Evolutionary conservation across 2,797 vertebrate genomes (phyloP).

Genomic region (Sphenodon punctatus): DNA sequence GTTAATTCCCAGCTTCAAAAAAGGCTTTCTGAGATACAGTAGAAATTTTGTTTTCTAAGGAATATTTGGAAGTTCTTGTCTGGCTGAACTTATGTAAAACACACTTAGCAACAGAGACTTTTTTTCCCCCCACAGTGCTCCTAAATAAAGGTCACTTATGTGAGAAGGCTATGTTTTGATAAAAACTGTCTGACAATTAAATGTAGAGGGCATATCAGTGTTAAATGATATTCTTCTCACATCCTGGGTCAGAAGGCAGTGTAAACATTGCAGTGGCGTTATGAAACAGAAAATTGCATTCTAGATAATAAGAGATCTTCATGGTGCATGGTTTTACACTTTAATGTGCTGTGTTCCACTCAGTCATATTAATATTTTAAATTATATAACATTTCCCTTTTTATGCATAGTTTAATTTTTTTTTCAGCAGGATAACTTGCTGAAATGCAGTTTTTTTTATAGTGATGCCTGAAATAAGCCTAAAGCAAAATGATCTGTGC

Average conservation of each 20-base stretch:
- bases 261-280: slow-evolving; percentile 30
- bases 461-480: background rate
- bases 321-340: slow-evolving; percentile 20
- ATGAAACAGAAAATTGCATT: slow-evolving; percentile 52
- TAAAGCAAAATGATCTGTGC: slow-evolving; percentile 19
- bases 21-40: background rate
- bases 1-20: slow-evolving; percentile 35
- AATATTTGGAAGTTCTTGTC: slow-evolving; percentile 6
- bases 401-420: slow-evolving; percentile 14
- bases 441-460: background rate
- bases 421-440: slow-evolving; percentile 5
- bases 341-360: slow-evolving; percentile 30
- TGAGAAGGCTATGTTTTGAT: slow-evolving; percentile 37
- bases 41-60: slow-evolving; percentile 26
- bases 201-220: slow-evolving; percentile 24
- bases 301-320: slow-evolving; percentile 33
- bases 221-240: slow-evolving; percentile 40
- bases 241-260: slow-evolving; percentile 43
- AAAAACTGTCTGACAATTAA: slow-evolving; percentile 51
- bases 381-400: slow-evolving; percentile 45
- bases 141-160: slow-evolving; percentile 58
- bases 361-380: slow-evolving; percentile 56
- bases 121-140: background rate
- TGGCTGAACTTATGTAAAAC: slow-evolving; percentile 7
- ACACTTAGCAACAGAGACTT: slow-evolving; percentile 6